Evolutionary conservation across 2,113 vertebrate genomes (phyloP).

Genomic region (Hippocampus barbouri): DNA sequence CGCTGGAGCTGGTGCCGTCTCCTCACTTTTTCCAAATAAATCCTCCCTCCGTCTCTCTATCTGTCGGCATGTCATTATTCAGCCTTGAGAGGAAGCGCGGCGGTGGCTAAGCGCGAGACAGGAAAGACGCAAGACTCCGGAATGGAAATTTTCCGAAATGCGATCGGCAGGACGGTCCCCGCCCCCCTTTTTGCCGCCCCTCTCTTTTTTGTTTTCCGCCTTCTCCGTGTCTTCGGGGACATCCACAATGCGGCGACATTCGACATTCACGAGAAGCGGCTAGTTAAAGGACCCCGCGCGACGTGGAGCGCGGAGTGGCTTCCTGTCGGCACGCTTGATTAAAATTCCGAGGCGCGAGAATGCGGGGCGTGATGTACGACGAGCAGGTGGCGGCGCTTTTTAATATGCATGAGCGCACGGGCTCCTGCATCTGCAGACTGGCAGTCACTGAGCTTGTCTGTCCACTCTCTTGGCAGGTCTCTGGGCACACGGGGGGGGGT

Average conservation of each 20-base stretch:
- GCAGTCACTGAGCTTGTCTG: conserved; percentile 61
- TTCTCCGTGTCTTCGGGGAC: background rate
- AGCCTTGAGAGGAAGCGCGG: conserved; percentile 19
- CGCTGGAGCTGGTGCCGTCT: background rate
- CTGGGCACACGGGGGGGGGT: conserved; percentile 63
- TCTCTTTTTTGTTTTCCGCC: background rate
- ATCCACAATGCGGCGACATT: conserved; percentile 17
- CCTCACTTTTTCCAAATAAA: background rate
- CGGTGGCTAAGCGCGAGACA: conserved; percentile 11
- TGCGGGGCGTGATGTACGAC: conserved; percentile 67
- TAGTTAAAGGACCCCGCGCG: conserved; percentile 45
- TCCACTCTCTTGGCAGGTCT: conserved; percentile 57
- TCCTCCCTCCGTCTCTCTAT: conserved; percentile 16
- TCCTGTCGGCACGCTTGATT: conserved; percentile 62
- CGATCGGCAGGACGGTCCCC: background rate
- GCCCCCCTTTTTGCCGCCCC: background rate
- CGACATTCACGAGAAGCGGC: conserved; percentile 30
- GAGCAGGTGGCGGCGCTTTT: conserved; percentile 65
- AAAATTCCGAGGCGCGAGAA: conserved; percentile 65
- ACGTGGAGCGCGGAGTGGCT: conserved; percentile 47
- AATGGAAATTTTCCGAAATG: background rate
- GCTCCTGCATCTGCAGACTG: conserved; percentile 65
- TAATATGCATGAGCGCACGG: conserved; percentile 70
- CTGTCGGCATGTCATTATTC: conserved; percentile 30
- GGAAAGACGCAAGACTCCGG: conserved; percentile 28